These are phyloP conservation scores for Hymenopus coronatus DNA, from an alignment of 2,888 invertebrate species.

Conservation along the genomic window DNA sequence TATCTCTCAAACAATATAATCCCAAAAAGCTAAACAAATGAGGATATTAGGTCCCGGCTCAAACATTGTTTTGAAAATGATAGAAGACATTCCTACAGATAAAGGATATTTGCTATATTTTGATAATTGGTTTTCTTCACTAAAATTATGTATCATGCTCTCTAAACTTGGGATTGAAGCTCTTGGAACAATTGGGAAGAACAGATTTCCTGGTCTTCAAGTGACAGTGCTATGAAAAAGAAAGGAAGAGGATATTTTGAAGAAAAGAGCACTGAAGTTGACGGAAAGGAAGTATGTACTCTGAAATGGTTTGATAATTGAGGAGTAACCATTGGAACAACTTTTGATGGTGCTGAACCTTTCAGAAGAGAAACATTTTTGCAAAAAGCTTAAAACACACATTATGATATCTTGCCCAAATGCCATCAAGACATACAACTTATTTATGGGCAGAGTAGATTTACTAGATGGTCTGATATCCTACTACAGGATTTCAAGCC, in stretches of 20 bases:
- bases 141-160: not conserved
- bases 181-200: slow-evolving; percentile 38
- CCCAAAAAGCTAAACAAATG: slow-evolving; percentile 39
- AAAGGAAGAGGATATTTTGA: not conserved
- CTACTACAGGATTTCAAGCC: too few species aligned
- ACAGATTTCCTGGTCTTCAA: not conserved
- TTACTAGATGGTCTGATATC: not conserved
- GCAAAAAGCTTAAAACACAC: not conserved
- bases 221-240: not conserved
- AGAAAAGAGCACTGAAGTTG: not conserved
- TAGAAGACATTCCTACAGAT: not conserved
- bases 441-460: not conserved
- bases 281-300: not conserved
- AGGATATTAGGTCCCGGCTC: too few species aligned
- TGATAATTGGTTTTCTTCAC: slow-evolving; percentile 1
- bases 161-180: slow-evolving; percentile 38
- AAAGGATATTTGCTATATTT: not conserved
- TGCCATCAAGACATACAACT: not conserved
- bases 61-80: not conserved
- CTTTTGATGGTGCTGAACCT: not conserved
- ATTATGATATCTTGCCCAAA: not conserved
- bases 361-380: not conserved
- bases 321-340: not conserved
- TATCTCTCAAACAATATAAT: too few species aligned
- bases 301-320: not conserved